A percentile compares a stretch with the other conserved stretches of the same genome.
Conservation (phyloP, 2,797 vertebrate species). For the Chromis chromis region DNA sequence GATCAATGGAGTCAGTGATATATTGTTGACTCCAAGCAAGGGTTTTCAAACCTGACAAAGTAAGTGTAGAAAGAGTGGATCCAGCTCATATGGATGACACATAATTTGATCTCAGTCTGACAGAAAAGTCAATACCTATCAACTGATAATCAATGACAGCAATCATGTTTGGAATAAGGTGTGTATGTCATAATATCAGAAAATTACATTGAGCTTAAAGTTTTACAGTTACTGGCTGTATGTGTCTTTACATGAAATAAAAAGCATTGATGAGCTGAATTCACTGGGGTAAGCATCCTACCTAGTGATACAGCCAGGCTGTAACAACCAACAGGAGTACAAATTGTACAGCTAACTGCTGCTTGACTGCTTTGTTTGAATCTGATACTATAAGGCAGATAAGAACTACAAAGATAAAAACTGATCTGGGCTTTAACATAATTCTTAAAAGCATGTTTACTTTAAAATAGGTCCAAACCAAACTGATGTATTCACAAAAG, state of each 20-base stretch:
- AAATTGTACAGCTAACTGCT: background rate
- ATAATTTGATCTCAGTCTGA: slow-evolving; percentile 11
- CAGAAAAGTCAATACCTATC: slow-evolving; percentile 14
- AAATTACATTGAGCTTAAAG: slow-evolving; percentile 7
- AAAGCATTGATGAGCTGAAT: background rate
- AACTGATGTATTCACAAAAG: slow-evolving; percentile 19
- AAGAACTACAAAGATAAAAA: slow-evolving; percentile 4
- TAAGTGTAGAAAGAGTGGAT: background rate
- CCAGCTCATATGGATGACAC: slow-evolving; percentile 24
- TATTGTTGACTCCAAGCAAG: slow-evolving; percentile 5
- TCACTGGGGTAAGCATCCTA: background rate
- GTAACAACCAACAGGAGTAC: background rate
- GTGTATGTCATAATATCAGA: background rate
- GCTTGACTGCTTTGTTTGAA: slow-evolving; percentile 5
- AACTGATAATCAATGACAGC: slow-evolving; percentile 29
- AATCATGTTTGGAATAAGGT: slow-evolving; percentile 6
- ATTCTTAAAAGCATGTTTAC: slow-evolving; percentile 2
- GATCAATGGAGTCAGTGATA: slow-evolving; percentile 50
- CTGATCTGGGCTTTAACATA: background rate
- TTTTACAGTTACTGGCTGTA: background rate
- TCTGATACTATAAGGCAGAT: slow-evolving; percentile 1
- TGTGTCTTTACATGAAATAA: background rate
- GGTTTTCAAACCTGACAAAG: background rate
- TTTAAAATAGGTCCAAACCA: background rate
- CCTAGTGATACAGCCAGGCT: slow-evolving; percentile 48